Base-by-base conservation (phyloP, 2,113 vertebrate genomes). In the Percopsis transmontana region DNA sequence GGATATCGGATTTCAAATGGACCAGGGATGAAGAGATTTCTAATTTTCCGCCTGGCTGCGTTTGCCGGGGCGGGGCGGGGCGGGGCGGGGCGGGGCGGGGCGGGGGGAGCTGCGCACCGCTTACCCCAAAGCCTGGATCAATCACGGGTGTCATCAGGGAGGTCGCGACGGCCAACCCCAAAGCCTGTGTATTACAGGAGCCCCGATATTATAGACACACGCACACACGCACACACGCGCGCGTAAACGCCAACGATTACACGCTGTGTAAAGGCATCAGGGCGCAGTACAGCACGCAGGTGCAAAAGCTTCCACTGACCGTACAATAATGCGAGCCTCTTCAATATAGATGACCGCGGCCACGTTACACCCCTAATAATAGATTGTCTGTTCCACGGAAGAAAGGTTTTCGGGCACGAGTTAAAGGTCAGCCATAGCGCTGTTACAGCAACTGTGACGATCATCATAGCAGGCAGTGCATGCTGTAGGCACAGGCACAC, bases 1-100 rank as follows among this genome's bases (percentile, higher is more conserved):
- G 74, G 87, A 80, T 90, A 89, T 90, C 84, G 79, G 81, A 86
- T 91, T 90, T 92, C 84, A 90, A 92, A 91, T 89, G 85, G 81
- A 88, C 81, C 80, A 60, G 75, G 85, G 85, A 91, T 85, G 87
- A 89, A 90, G 87, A 90, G 90, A 88, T 91, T 91, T 92, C 90
- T 91, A 87, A 92, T 92, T 92, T 91, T 91, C 90, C 54, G 74
- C 80, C 78, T 89, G 91, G 80, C 84, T 87, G 88, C 79, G 5
- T 91, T 86, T 90, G 27, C 27, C 5, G 5, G 84, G 85, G 79
- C 70, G 82, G 68, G 62, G 74, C 77, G 81, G 74, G 41, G 18
- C 59, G 60, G 77, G 45, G 64, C 16, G 62, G 70, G 62, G 77
- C 67, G 82, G 68, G 62, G 74, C 77, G 81, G 74, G 41, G 18